Evolutionary conservation across 2,888 invertebrate species (phyloP), one percentile per base, ranked within the genome.

Genomic region (Anarsia innoxiella): DNA sequence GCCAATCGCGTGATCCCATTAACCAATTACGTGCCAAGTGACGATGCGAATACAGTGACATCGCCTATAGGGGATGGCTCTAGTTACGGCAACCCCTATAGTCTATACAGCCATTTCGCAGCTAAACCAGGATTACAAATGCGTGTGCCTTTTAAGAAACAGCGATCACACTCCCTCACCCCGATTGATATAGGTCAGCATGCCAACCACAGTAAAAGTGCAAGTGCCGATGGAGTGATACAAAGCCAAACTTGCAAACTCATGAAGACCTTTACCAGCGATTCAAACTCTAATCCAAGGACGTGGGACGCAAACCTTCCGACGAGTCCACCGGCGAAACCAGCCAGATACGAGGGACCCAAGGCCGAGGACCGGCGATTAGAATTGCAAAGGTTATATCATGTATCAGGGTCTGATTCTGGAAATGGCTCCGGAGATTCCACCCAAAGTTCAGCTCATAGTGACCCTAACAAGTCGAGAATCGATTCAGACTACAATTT

Each of bases 401-500:
- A 92, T 47, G 91, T 93, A 0, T 94, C 93, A 15, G 94, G 94
- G 1, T 94, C 94, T 0, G 95, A 95, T 74, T 95, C 94, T 1
- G 95, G 95, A 1, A 95, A 95, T 58, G 95, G 94, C 0, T 94
- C 94, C 0, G 95, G 94, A 0, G 95, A 95, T 68, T 93, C 93
- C 0, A 90, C 90, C 1, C 88, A 91, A 56, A 92, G 91, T 53
- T 91, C 90, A 3, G 90, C 89, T 6, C 78, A 78, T 48, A 89
- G 90, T 6, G 87, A 88, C 40, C 86, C 88, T 9, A 92, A 92
- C 65, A 86, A 91, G 33, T 90, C 89, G 37, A 73, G 87, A 41
- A 61, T 66, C 2, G 86, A 87, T 12, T 72, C 85, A 1, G 85
- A 87, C 35, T 86, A 83, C 37, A 90, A 89, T 29, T 72, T 88